Evolutionary conservation across 2,113 vertebrate genomes (phyloP), one percentile per base, ranked within the genome.

Genomic region (Ranitomeya variabilis): DNA sequence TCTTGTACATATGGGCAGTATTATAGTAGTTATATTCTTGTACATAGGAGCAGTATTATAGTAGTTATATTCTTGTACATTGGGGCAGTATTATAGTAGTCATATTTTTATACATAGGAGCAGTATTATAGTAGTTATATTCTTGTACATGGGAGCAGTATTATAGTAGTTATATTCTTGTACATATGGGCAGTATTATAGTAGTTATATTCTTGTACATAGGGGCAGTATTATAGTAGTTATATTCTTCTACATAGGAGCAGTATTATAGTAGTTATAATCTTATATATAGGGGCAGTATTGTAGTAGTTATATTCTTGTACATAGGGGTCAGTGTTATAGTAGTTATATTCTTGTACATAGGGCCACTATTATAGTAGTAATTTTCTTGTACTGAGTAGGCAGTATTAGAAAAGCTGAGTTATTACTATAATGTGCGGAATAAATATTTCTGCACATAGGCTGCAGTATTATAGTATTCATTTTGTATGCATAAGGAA

Each of bases 291-390:
- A 31, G 26, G 5, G 37, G 26, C 26, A 31, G 26, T 31, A 31
- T 31, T 31, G 2, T 2, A 31, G 26, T 31, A 31, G 26, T 31
- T 31, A 31, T 76, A 76, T 76, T 76, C 73, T 76, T 76, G 37
- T 76, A 76, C 15, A 76, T 76, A 76, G 73, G 73, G 7, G n/a
- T 37, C 37, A 76, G 73, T 51, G 51, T 76, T 76, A 76, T 76
- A 51, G 37, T 76, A 76, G 73, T 76, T 51, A 76, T 76, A 76
- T 76, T 76, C 73, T 21, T 76, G 37, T 76, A 76, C 15, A 51
- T 76, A 76, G 15, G 73, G 14, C 37, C 18, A 76, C 37, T 76
- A 76, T 76, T 76, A 76, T 76, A 76, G 73, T 51, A 52, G 73
- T 76, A 52, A 76, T 76, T 52, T 76, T 52, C 37, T 52, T 76